A percentile compares a stretch with the other conserved stretches of the same genome.
phyloP scores from a whole-genome alignment of 1,140 invertebrate species.

The Drosophila arawakana region DNA sequence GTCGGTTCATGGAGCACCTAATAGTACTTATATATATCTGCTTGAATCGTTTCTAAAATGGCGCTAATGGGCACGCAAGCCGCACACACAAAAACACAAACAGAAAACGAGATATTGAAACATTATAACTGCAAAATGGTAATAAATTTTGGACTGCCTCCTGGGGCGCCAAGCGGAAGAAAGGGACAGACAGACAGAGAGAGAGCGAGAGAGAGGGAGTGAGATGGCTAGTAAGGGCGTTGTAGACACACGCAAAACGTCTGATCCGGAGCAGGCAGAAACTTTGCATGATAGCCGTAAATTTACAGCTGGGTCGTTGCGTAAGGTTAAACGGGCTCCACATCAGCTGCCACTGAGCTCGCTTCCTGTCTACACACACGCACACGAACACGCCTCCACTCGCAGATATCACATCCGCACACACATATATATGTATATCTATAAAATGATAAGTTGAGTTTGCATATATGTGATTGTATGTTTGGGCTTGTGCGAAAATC shows the following conservation, averaged over 20 bases:
- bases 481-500: constrained; percentile 54
- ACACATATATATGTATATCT: constrained; percentile 11
- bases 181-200: constrained; percentile 42
- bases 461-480: constrained; percentile 25
- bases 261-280: constrained; percentile 40
- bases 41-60: constrained; percentile 70
- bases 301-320: constrained; percentile 73
- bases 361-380: constrained; percentile 63
- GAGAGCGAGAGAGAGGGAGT: constrained; percentile 26
- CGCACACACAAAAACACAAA: constrained; percentile 27
- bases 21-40: constrained; percentile 40
- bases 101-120: constrained; percentile 70
- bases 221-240: too few species aligned
- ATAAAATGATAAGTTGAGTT: constrained; percentile 70
- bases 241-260: constrained; percentile 51
- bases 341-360: constrained; percentile 63
- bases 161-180: constrained; percentile 28
- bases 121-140: constrained; percentile 81
- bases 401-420: constrained; percentile 28
- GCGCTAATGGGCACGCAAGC: constrained; percentile 68
- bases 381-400: constrained; percentile 21
- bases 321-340: constrained; percentile 75
- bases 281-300: constrained; percentile 73
- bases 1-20: constrained; percentile 32
- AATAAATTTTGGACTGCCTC: constrained; percentile 68